phyloP scores from a whole-genome alignment of 2,113 vertebrate species.

The Ibidorhyncha struthersii region DNA sequence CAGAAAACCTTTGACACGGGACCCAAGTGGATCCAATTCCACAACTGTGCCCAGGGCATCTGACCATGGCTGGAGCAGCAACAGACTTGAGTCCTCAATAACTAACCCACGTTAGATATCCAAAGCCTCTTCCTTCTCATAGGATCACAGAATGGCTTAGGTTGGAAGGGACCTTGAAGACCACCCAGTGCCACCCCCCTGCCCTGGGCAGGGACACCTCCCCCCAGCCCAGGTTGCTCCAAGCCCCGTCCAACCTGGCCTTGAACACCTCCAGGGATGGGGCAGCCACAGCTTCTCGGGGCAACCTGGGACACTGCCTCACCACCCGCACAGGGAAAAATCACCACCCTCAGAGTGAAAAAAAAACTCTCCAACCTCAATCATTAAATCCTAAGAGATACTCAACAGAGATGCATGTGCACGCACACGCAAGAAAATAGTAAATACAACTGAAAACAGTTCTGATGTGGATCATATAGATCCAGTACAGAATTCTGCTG shows the following conservation, averaged over 20 bases:
- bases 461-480: background rate
- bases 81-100: background rate
- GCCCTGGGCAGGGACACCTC: too few species aligned
- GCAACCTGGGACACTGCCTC: too few species aligned
- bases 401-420: background rate
- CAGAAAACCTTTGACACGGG: background rate
- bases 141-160: too few species aligned
- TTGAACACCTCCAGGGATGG: too few species aligned
- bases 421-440: background rate
- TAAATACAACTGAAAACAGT: background rate
- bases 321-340: too few species aligned
- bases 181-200: too few species aligned
- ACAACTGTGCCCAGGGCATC: background rate
- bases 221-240: too few species aligned
- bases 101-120: background rate
- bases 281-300: too few species aligned
- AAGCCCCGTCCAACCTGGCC: too few species aligned
- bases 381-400: background rate
- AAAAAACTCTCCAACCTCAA: background rate
- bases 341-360: too few species aligned
- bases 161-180: too few species aligned
- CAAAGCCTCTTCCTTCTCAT: background rate
- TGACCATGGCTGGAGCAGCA: background rate
- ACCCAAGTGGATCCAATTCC: background rate
- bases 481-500: background rate